phyloP scores from a whole-genome alignment of 1,140 invertebrate genomes.

The Apocrypta bakeri region DNA sequence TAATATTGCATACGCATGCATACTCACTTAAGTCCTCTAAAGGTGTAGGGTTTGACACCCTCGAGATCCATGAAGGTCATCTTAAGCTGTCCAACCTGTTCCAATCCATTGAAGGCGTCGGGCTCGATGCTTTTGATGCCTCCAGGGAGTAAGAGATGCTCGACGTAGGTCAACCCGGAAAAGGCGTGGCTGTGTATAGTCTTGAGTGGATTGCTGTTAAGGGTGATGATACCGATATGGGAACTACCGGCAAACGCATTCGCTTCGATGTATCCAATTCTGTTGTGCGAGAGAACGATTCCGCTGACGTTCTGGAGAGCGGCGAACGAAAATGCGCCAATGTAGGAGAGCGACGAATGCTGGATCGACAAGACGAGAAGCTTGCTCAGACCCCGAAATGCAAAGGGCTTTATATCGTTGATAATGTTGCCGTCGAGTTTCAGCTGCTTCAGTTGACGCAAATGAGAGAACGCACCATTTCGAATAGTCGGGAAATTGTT shows the following conservation, averaged over 20 bases:
- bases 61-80: constrained; percentile 87
- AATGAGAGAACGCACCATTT: constrained; percentile 84
- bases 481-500: constrained; percentile 86
- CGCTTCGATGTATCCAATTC: constrained; percentile 84
- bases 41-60: constrained; percentile 81
- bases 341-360: constrained; percentile 83
- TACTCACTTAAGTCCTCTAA: constrained; percentile 78
- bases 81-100: constrained; percentile 84
- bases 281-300: constrained; percentile 85
- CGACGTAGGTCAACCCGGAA: constrained; percentile 85
- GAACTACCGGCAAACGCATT: constrained; percentile 89
- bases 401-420: constrained; percentile 85
- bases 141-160: constrained; percentile 83
- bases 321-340: constrained; percentile 87
- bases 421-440: constrained; percentile 88
- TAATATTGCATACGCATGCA: neutral
- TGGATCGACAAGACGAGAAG: constrained; percentile 87
- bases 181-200: constrained; percentile 85
- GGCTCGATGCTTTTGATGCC: constrained; percentile 84
- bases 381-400: constrained; percentile 85
- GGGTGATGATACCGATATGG: constrained; percentile 83
- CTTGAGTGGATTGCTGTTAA: constrained; percentile 85
- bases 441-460: constrained; percentile 82
- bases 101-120: constrained; percentile 83
- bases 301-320: constrained; percentile 86